A percentile compares a stretch with the other conserved stretches of the same genome.
These are phyloP conservation scores for Paracentrotus lividus DNA, from an alignment of 53 echinoderm and acorn worm species.

Conservation along the genomic window DNA sequence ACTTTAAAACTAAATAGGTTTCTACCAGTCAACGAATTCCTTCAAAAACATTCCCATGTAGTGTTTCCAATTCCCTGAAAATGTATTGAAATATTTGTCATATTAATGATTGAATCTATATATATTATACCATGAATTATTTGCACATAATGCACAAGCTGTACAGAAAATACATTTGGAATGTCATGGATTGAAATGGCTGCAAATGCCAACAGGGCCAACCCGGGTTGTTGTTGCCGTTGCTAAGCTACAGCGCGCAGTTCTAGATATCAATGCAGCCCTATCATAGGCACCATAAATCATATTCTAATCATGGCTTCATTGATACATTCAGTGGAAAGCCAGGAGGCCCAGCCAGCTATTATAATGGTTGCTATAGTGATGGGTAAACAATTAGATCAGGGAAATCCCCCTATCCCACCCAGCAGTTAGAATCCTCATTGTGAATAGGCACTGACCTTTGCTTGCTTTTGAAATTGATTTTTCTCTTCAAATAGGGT, in stretches of 20 bases:
- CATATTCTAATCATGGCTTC: neutral
- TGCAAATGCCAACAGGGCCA: neutral
- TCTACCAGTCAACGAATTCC: no score
- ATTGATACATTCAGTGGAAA: neutral
- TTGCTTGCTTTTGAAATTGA: neutral
- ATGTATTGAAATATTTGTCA: no score
- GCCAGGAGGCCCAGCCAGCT: neutral
- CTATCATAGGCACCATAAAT: neutral
- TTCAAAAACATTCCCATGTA: no score
- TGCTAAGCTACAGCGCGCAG: neutral
- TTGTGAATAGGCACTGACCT: neutral
- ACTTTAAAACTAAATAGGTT: no score
- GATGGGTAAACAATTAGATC: neutral
- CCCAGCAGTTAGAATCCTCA: neutral
- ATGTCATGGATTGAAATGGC: neutral
- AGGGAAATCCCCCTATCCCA: neutral
- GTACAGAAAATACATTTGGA: no score
- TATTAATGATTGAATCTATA: no score
- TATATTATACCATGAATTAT: no score
- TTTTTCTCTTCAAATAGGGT: constrained; percentile 18
- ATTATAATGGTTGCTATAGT: neutral
- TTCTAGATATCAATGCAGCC: neutral
- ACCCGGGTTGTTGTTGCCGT: neutral
- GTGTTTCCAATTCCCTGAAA: no score
- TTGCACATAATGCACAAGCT: no score